phyloP scores from a whole-genome alignment of 2,797 vertebrate species.

The Myotis pilosus region DNA sequence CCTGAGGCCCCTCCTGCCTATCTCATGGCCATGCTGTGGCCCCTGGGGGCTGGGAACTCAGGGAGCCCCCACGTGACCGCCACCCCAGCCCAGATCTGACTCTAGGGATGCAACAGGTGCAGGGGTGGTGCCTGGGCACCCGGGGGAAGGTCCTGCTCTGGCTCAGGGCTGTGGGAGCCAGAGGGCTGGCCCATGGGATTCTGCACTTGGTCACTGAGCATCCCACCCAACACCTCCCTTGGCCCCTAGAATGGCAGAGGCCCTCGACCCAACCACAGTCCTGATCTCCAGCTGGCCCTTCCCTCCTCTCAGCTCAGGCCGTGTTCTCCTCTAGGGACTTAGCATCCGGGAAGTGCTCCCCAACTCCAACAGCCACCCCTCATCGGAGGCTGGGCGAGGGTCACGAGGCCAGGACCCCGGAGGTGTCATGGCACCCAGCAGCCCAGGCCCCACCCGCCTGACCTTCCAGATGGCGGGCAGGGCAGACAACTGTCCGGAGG shows the following conservation, averaged over 20 bases:
- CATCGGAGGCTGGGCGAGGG: not conserved
- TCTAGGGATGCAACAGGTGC: not conserved
- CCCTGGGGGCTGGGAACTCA: not conserved
- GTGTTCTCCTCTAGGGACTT: not conserved
- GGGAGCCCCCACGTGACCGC: not conserved
- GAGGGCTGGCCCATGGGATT: not conserved
- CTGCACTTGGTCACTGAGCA: not conserved
- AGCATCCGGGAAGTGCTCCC: not conserved
- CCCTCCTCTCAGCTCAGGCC: not conserved
- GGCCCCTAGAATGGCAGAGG: not conserved
- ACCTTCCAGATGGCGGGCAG: not conserved
- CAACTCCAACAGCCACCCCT: not conserved
- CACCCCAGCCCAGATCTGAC: not conserved
- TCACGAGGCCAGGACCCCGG: not conserved
- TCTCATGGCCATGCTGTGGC: not conserved
- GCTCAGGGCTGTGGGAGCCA: not conserved
- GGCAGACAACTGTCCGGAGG: not conserved
- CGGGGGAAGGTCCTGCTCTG: not conserved
- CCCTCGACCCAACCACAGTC: fast-evolving
- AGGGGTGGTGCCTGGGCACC: not conserved
- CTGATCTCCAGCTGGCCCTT: not conserved
- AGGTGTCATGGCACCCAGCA: too few relatives aligned
- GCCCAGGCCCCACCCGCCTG: too few relatives aligned
- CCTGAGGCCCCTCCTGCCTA: not conserved
- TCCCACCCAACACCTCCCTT: not conserved